Conservation (phyloP, 2,797 vertebrate species). For the Thalassophryne amazonica region DNA sequence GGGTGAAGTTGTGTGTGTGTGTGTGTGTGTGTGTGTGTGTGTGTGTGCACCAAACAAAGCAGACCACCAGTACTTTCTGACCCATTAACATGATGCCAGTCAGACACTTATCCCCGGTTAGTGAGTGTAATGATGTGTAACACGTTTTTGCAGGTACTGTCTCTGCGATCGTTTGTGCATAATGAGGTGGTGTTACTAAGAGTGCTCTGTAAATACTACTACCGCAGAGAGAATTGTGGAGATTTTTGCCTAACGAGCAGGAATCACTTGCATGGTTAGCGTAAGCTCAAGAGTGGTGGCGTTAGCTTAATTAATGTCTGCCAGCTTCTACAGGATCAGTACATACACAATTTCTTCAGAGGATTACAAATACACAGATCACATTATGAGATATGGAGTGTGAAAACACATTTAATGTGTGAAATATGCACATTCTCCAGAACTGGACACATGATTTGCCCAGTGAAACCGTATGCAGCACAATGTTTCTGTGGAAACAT, state of each 20-base stretch:
- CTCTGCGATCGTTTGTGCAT: conserved; percentile 16
- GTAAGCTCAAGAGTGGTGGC: conserved; percentile 53
- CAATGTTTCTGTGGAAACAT: too few species aligned
- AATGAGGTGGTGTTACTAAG: conserved; percentile 38
- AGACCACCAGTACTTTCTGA: conserved; percentile 5
- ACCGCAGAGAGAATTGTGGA: conserved; percentile 47
- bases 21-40: too few species aligned
- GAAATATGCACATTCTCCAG: too few species aligned
- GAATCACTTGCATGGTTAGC: conserved; percentile 63
- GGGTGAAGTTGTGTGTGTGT: too few species aligned
- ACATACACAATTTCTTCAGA: too few species aligned
- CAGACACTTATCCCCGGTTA: conserved; percentile 48
- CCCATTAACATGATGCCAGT: conserved; percentile 33
- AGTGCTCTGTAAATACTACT: conserved; percentile 40
- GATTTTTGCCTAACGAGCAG: conserved; percentile 62
- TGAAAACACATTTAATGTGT: too few species aligned
- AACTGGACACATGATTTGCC: too few species aligned
- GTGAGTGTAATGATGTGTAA: conserved; percentile 40
- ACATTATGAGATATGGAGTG: too few species aligned
- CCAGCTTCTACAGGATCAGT: conserved; percentile 55
- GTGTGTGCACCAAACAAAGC: too few species aligned
- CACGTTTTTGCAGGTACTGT: conserved; percentile 6
- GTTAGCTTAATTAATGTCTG: conserved; percentile 62
- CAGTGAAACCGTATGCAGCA: too few species aligned
- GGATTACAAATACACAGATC: too few species aligned